Percentiles rank a stretch among this genome's conserved stretches.
phyloP scores from a whole-genome alignment of 2,888 invertebrate genomes.

The Candidula unifasciata region DNA sequence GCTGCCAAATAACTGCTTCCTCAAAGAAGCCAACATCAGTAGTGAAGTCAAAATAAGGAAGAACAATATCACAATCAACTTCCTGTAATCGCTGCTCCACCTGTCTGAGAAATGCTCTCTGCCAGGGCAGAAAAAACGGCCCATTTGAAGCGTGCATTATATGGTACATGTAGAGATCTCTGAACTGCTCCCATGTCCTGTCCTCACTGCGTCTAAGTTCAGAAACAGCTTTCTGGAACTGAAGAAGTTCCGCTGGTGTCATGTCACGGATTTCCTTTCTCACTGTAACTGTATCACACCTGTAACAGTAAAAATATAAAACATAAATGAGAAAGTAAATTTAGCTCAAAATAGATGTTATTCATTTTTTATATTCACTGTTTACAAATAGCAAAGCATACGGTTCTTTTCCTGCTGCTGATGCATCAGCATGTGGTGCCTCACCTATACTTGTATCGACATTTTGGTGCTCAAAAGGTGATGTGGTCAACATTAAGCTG shows the following conservation, averaged over 20 bases:
- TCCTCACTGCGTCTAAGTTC: slow-evolving; percentile 63
- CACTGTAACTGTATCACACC: slow-evolving; percentile 65
- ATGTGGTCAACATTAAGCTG: no score
- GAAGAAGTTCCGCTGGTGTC: slow-evolving; percentile 67
- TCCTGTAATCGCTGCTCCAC: slow-evolving; percentile 73
- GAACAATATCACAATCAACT: slow-evolving; percentile 71
- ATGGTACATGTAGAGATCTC: slow-evolving; percentile 72
- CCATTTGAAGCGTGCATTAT: slow-evolving; percentile 72
- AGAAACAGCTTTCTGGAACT: slow-evolving; percentile 73
- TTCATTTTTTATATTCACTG: background rate
- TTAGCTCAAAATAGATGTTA: background rate
- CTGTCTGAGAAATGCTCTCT: slow-evolving; percentile 70
- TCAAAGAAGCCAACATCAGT: slow-evolving; percentile 73
- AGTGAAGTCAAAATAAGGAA: slow-evolving; percentile 76
- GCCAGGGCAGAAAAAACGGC: slow-evolving; percentile 74
- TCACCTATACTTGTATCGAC: no score
- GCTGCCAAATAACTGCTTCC: slow-evolving; percentile 74
- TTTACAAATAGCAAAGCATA: no score
- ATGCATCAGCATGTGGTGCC: no score
- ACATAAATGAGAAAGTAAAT: background rate
- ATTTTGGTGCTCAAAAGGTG: no score
- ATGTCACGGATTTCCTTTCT: slow-evolving; percentile 75
- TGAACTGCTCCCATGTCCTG: slow-evolving; percentile 71
- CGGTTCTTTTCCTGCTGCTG: no score
- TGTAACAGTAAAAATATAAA: slow-evolving; percentile 43